A percentile compares a stretch with the other conserved stretches of the same genome.
phyloP scores from a whole-genome alignment of 1,140 invertebrate species.

The Hypsibius dujardini region DNA sequence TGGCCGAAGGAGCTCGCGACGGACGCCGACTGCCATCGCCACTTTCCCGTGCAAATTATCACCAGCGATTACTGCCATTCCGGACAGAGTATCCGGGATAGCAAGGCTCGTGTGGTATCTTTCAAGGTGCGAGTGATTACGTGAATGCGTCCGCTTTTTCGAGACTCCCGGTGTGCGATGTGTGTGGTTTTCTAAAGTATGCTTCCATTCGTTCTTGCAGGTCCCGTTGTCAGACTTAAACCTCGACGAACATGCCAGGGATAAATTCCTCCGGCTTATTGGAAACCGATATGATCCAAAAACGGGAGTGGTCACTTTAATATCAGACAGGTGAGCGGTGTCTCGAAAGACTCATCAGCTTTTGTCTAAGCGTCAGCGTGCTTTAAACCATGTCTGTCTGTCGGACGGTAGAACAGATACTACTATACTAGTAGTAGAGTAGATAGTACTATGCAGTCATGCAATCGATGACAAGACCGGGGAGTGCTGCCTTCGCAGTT shows the following conservation, averaged over 20 bases:
- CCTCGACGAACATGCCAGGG: constrained; percentile 59
- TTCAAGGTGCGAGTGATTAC: constrained; percentile 36
- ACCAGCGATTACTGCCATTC: constrained; percentile 73
- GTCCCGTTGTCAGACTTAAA: constrained; percentile 51
- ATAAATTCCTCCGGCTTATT: constrained; percentile 71
- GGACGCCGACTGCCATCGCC: constrained; percentile 48
- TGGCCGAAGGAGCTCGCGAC: constrained; percentile 67
- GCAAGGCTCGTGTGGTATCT: constrained; percentile 60
- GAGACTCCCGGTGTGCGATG: constrained; percentile 15
- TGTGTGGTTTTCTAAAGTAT: constrained; percentile 15
- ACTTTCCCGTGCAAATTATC: constrained; percentile 69
- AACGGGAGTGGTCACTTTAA: constrained; percentile 59
- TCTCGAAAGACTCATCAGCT: neutral
- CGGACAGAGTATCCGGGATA: constrained; percentile 67
- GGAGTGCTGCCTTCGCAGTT: no score
- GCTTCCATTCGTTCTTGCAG: constrained; percentile 26
- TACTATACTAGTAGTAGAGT: no score
- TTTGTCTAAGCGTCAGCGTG: no score
- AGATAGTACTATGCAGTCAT: no score
- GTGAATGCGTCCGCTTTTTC: neutral
- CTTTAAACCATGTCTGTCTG: no score
- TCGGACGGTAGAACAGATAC: no score
- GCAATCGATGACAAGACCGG: no score
- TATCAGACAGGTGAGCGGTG: constrained; percentile 47
- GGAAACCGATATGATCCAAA: constrained; percentile 57